Percentiles rank a stretch among this genome's conserved stretches.
phyloP scores from a whole-genome alignment of 2,113 vertebrate species.

The Reinhardtius hippoglossoides region DNA sequence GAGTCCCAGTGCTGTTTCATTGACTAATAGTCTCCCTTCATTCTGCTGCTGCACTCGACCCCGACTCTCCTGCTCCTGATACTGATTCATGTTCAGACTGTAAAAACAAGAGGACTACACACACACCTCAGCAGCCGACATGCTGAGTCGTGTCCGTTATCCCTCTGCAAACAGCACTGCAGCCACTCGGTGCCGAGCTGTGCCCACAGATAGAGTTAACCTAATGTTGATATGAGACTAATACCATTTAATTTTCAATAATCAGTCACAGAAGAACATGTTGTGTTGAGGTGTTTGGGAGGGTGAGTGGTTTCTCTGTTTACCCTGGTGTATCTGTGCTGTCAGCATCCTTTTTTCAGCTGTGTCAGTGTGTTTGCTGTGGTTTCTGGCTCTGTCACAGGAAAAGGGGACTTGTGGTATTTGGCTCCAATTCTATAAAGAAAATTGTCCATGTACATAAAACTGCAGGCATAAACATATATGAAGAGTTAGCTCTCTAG shows the following conservation, averaged over 20 bases:
- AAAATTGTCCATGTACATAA: background rate
- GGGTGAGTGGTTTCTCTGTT: background rate
- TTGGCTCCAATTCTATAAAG: background rate
- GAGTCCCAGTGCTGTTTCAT: slow-evolving; percentile 56
- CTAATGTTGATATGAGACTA: background rate
- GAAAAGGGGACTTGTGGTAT: background rate
- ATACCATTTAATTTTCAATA: too few species aligned
- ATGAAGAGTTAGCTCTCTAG: background rate
- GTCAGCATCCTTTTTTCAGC: slow-evolving; percentile 3
- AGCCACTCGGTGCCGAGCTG: background rate
- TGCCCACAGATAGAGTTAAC: background rate
- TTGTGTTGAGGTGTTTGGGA: background rate
- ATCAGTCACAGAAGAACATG: background rate
- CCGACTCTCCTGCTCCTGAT: slow-evolving; percentile 22
- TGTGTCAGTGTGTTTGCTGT: background rate
- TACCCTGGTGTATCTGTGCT: background rate
- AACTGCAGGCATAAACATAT: background rate
- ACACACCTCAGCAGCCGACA: slow-evolving; percentile 11
- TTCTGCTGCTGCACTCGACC: slow-evolving; percentile 19
- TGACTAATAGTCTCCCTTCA: slow-evolving; percentile 55
- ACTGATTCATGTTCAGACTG: slow-evolving; percentile 32
- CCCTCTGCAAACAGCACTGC: background rate
- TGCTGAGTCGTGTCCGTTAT: slow-evolving; percentile 22
- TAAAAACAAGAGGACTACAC: slow-evolving; percentile 35
- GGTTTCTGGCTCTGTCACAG: background rate